Evolutionary conservation across 2,113 vertebrate species (phyloP).

Genomic region (Neoarius graeffei): DNA sequence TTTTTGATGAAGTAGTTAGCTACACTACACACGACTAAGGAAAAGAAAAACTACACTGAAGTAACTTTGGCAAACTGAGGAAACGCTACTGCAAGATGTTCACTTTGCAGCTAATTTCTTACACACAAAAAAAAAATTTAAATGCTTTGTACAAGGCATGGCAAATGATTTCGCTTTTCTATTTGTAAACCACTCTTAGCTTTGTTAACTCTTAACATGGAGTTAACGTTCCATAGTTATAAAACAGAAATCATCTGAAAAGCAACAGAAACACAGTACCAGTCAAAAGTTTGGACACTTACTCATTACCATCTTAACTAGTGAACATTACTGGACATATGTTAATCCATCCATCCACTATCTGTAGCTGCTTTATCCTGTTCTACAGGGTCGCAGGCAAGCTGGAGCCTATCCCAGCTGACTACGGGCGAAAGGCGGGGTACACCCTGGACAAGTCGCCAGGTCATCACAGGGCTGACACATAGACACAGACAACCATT

Average conservation of each 20-base stretch:
- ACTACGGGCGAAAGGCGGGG: too few species aligned
- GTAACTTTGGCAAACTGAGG: not conserved
- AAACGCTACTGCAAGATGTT: not conserved
- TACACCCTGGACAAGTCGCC: too few species aligned
- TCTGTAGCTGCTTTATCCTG: too few species aligned
- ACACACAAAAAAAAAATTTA: not conserved
- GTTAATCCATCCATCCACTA: too few species aligned
- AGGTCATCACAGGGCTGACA: too few species aligned
- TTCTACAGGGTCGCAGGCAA: too few species aligned
- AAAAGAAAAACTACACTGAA: not conserved
- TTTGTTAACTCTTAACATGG: not conserved
- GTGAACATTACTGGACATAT: not conserved
- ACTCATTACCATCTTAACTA: not conserved
- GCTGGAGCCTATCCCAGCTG: too few species aligned
- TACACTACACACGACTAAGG: not conserved
- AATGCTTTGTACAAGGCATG: not conserved
- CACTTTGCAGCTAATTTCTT: not conserved
- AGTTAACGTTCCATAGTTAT: not conserved
- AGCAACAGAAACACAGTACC: not conserved
- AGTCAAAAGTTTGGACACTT: too few species aligned
- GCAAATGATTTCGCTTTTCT: not conserved
- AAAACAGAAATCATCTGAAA: not conserved
- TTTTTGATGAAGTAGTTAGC: not conserved
- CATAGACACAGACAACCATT: too few species aligned
- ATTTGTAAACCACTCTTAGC: not conserved